phyloP scores from a whole-genome alignment of 2,888 invertebrate species.

The Ecliptopera silaceata region DNA sequence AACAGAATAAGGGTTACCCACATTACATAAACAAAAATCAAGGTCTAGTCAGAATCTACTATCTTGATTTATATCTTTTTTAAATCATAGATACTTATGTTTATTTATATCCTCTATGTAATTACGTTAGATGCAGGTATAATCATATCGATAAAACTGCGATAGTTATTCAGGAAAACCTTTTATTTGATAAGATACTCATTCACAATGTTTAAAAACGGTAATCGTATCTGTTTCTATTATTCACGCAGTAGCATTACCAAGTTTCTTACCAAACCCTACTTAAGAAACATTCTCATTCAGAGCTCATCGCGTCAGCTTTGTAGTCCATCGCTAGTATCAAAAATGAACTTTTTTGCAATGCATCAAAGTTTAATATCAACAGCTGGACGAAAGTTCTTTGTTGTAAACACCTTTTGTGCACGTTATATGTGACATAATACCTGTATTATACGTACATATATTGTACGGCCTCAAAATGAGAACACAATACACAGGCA shows the following conservation, averaged over 20 bases:
- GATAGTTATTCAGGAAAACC: background rate
- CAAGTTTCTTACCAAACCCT: slow-evolving; percentile 5
- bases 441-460: slow-evolving; percentile 13
- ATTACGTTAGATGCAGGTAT: background rate
- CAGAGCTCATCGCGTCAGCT: background rate
- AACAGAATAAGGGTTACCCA: no score
- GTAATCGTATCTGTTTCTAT: background rate
- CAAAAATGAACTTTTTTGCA: slow-evolving; percentile 15
- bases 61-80: background rate
- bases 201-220: background rate
- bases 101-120: background rate
- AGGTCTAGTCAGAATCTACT: background rate
- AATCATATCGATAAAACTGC: background rate
- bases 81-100: background rate
- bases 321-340: background rate
- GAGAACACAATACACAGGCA: slow-evolving; percentile 43
- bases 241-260: background rate
- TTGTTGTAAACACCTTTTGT: slow-evolving; percentile 32
- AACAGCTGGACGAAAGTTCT: slow-evolving; percentile 12
- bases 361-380: slow-evolving; percentile 17
- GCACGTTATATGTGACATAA: slow-evolving; percentile 31
- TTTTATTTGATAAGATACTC: background rate
- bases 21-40: background rate
- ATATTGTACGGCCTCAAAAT: slow-evolving; percentile 33
- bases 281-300: slow-evolving; percentile 9